These are phyloP conservation scores for Glareola pratincola DNA, from an alignment of 2,113 vertebrate species.

Conservation along the genomic window DNA sequence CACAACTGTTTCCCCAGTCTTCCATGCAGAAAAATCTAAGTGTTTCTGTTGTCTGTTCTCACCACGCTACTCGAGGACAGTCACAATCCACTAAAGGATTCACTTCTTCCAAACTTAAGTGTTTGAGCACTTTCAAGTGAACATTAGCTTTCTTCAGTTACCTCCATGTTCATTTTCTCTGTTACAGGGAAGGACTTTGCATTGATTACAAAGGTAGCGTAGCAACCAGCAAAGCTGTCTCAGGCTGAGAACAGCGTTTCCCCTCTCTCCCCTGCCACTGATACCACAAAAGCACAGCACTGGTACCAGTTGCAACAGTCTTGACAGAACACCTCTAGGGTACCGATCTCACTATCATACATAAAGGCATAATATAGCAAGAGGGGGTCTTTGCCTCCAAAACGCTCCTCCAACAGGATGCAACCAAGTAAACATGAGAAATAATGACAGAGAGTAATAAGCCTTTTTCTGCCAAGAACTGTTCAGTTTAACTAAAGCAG, in stretches of 20 bases:
- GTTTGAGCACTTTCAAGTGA: neutral
- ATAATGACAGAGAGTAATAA: neutral
- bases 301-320: neutral
- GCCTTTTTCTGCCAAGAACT: neutral
- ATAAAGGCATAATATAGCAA: neutral
- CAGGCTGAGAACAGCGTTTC: neutral
- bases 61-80: neutral
- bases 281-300: neutral
- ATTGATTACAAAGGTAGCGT: neutral
- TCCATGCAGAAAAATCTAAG: neutral
- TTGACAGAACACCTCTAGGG: neutral
- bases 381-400: neutral
- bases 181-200: neutral
- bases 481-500: neutral
- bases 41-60: neutral
- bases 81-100: neutral
- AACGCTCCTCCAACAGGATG: neutral
- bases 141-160: neutral
- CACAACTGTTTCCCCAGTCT: accelerated
- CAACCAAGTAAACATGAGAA: neutral
- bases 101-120: neutral
- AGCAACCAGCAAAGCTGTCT: neutral
- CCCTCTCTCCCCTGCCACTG: neutral
- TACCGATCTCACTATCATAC: neutral
- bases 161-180: neutral